Conservation (phyloP, 1,140 invertebrate species). For the Drosophila mayri region DNA sequence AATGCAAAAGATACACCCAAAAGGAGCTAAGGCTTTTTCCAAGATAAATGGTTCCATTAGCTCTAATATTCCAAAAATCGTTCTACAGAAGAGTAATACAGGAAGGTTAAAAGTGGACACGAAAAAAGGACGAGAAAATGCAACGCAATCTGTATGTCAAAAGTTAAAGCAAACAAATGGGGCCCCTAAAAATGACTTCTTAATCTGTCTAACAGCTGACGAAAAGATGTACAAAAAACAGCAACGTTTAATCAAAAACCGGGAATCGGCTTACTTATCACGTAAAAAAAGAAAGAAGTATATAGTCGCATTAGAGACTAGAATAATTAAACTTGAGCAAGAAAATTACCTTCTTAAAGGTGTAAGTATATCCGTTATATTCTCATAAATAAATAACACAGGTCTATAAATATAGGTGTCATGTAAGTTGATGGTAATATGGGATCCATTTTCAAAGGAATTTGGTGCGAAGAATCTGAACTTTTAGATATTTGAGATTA, state of each 20-base stretch:
- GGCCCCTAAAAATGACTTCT: constrained; percentile 28
- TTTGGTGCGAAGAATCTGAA: too few species aligned
- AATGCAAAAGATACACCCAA: constrained; percentile 84
- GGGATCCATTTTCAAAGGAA: too few species aligned
- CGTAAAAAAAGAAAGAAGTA: constrained; percentile 97
- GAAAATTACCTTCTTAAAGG: constrained; percentile 90
- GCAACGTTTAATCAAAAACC: constrained; percentile 95
- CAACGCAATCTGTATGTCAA: background rate
- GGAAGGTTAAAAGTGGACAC: constrained; percentile 18
- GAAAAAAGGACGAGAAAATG: background rate
- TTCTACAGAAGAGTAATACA: constrained; percentile 79
- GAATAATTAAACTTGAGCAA: constrained; percentile 89
- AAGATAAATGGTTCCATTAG: constrained; percentile 46
- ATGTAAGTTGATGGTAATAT: too few species aligned
- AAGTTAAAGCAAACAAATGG: background rate
- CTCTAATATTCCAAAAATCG: constrained; percentile 72
- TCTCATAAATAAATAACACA: background rate
- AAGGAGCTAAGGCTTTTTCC: constrained; percentile 53
- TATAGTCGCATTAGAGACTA: constrained; percentile 91
- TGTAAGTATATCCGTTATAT: constrained; percentile 86
- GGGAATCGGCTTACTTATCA: constrained; percentile 95
- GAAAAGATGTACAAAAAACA: constrained; percentile 91
- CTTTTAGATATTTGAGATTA: too few species aligned
- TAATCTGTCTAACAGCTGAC: constrained; percentile 53
- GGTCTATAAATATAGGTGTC: too few species aligned